A percentile compares a stretch with the other conserved stretches of the same genome.
These are phyloP conservation scores for Entelurus aequoreus DNA, from an alignment of 2,113 vertebrate species.

Conservation along the genomic window DNA sequence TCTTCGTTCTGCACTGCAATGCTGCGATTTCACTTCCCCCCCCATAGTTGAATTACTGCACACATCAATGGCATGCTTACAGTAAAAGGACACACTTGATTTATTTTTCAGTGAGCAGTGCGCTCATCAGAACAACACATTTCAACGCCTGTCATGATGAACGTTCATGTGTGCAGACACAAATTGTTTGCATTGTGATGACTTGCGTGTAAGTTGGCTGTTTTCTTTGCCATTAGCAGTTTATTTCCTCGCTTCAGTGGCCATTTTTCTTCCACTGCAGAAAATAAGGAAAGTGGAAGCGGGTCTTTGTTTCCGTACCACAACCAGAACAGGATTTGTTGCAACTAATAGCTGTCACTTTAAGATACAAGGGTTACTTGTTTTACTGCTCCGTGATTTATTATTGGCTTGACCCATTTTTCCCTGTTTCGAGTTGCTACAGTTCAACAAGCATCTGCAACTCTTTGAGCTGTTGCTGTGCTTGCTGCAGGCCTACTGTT, in stretches of 20 bases:
- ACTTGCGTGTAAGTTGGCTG: background rate
- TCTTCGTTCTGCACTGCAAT: conserved; percentile 58
- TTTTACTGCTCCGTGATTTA: conserved; percentile 15
- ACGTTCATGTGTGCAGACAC: conserved; percentile 35
- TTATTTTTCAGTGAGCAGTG: background rate
- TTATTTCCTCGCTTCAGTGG: conserved; percentile 40
- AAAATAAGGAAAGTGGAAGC: conserved; percentile 46
- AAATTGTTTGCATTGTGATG: conserved; percentile 18
- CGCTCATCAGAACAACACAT: conserved; percentile 7
- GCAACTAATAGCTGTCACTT: conserved; percentile 37
- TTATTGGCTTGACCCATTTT: conserved; percentile 37
- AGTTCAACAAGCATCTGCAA: conserved; percentile 2
- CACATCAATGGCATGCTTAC: conserved; percentile 27
- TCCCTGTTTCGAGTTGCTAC: conserved; percentile 3
- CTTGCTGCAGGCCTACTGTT: background rate
- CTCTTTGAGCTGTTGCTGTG: conserved; percentile 27
- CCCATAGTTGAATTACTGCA: conserved; percentile 47
- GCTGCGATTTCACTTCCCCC: conserved; percentile 52
- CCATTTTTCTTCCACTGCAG: conserved; percentile 23
- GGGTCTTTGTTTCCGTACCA: conserved; percentile 13
- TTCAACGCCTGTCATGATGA: conserved; percentile 18
- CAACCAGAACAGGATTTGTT: conserved; percentile 15
- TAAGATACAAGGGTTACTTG: conserved; percentile 8
- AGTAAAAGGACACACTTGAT: conserved; percentile 13
- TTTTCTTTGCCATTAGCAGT: conserved; percentile 36